A percentile compares a stretch with the other conserved stretches of the same genome.
Conservation (phyloP, 2,797 vertebrate species). For the Danio jaintianensis region DNA sequence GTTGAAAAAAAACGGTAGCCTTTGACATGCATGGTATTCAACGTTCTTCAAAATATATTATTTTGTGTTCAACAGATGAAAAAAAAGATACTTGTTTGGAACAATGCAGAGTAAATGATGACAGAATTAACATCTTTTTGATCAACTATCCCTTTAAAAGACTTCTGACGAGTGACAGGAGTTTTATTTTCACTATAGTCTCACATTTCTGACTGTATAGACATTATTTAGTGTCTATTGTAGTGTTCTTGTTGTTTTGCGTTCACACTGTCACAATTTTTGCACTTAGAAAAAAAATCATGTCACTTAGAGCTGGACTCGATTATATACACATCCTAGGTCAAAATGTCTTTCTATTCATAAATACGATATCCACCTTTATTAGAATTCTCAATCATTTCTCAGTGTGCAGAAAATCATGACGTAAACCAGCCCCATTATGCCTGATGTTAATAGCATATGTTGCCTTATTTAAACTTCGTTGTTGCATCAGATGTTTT, state of each 20-base stretch:
- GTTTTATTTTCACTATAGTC: not conserved
- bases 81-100: no score
- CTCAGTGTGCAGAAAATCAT: not conserved
- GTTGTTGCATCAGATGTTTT: not conserved
- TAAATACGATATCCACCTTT: constrained; percentile 4
- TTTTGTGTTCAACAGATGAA: no score
- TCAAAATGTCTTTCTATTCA: constrained; percentile 8
- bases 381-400: not conserved
- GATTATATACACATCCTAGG: constrained; percentile 1
- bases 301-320: constrained; percentile 40
- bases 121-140: no score
- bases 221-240: not conserved
- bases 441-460: constrained; percentile 7
- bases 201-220: constrained; percentile 5
- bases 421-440: not conserved
- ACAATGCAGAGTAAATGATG: no score
- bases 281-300: constrained; percentile 12
- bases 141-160: not conserved
- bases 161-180: not conserved
- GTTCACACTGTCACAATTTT: constrained; percentile 41
- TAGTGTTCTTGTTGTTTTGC: constrained; percentile 13
- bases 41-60: no score
- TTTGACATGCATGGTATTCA: no score
- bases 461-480: constrained; percentile 25
- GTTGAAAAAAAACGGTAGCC: no score